These are phyloP conservation scores for Mionectes macconnelli DNA, from an alignment of 2,113 vertebrate species.

Conservation along the genomic window DNA sequence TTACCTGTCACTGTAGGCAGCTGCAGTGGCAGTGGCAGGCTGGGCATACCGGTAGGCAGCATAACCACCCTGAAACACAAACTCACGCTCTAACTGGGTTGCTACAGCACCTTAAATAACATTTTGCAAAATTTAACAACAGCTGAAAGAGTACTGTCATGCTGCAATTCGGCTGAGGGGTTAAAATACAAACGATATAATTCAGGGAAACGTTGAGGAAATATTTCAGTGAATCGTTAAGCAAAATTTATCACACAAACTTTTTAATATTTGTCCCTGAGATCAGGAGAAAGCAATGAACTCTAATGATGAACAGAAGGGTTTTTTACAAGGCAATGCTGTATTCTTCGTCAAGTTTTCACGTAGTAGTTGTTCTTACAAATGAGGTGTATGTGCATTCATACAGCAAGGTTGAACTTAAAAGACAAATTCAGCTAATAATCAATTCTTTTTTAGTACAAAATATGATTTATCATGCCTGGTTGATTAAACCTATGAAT, in stretches of 20 bases:
- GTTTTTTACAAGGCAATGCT: background rate
- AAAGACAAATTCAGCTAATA: background rate
- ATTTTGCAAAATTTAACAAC: background rate
- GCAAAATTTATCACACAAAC: background rate
- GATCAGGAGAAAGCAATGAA: background rate
- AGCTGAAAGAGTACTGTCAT: background rate
- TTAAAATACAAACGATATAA: background rate
- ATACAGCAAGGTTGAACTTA: background rate
- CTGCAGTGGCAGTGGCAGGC: constrained; percentile 92
- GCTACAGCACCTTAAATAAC: background rate
- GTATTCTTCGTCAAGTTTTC: background rate
- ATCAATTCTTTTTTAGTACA: background rate
- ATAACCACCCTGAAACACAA: constrained; percentile 90
- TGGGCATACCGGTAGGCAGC: constrained; percentile 96
- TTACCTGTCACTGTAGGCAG: constrained; percentile 99
- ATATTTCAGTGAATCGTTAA: background rate
- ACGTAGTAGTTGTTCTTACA: background rate
- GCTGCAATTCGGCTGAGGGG: background rate
- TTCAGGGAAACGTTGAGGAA: background rate
- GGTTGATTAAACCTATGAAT: constrained; percentile 45
- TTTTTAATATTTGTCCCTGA: background rate
- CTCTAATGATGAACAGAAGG: background rate
- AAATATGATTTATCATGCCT: background rate
- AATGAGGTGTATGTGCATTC: background rate
- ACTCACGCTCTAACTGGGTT: constrained; percentile 41